These are phyloP conservation scores for Drosophila neotestacea DNA, from an alignment of 2,888 invertebrate genomes.

Conservation along the genomic window DNA sequence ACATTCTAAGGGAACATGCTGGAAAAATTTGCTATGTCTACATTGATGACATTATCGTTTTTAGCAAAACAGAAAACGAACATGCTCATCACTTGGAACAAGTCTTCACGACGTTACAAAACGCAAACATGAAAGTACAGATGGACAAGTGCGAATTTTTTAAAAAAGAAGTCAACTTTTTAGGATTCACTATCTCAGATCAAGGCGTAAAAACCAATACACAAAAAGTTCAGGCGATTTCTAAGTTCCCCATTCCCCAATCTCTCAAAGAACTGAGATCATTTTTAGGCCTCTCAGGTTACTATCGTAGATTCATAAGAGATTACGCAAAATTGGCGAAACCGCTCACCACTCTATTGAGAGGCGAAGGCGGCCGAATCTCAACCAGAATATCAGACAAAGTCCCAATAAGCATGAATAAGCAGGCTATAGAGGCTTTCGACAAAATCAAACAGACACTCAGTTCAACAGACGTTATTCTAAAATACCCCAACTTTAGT, in stretches of 20 bases:
- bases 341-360: constrained; percentile 2
- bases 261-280: not conserved
- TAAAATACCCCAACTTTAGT: not conserved
- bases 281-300: not conserved
- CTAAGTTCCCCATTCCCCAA: not conserved
- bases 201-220: constrained; percentile 9
- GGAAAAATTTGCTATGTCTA: not conserved
- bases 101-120: not conserved
- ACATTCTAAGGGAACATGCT: too few relatives aligned
- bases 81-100: too few relatives aligned
- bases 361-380: constrained; percentile 3
- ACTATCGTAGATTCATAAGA: constrained; percentile 7
- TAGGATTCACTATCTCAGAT: not conserved
- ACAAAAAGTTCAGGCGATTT: not conserved
- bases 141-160: not conserved
- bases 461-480: too few relatives aligned
- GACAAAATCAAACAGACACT: constrained; percentile 5
- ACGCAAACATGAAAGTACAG: not conserved
- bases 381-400: constrained; percentile 5
- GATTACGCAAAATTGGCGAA: constrained; percentile 7
- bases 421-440: constrained; percentile 5
- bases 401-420: not conserved
- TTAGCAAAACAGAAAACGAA: constrained; percentile 1
- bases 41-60: constrained; percentile 7
- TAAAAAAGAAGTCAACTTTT: not conserved